phyloP scores from a whole-genome alignment of 2,888 invertebrate species.

The Torymus tubicola region DNA sequence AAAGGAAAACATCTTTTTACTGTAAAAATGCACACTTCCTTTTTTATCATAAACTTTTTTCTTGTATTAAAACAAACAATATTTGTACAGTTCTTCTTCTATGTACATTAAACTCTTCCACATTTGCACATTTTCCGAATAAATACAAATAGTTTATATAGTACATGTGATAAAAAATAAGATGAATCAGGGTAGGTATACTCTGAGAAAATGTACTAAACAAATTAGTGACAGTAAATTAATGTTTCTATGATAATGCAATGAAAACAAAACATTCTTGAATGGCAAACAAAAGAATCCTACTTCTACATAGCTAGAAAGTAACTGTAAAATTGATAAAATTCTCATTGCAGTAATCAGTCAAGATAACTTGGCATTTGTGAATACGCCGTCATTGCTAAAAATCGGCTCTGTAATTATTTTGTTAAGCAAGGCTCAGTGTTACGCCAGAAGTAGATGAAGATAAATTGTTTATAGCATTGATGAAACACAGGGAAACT shows the following conservation, averaged over 20 bases:
- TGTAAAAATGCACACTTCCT: constrained; percentile 35
- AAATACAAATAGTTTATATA: constrained; percentile 55
- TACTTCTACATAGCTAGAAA: constrained; percentile 46
- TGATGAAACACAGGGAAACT: constrained; percentile 37
- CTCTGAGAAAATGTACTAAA: constrained; percentile 50
- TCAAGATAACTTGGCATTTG: constrained; percentile 33
- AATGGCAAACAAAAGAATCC: constrained; percentile 28
- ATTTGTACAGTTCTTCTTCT: constrained; percentile 51
- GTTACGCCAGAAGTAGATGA: constrained; percentile 18
- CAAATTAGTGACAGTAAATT: constrained; percentile 55
- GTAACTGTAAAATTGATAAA: constrained; percentile 45
- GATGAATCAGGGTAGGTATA: constrained; percentile 26
- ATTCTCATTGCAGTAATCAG: constrained; percentile 6
- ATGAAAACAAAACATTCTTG: constrained; percentile 29
- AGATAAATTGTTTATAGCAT: constrained; percentile 43
- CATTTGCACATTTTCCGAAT: constrained; percentile 53
- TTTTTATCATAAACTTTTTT: constrained; percentile 20
- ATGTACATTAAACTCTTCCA: constrained; percentile 49
- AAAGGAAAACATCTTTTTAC: constrained; percentile 21
- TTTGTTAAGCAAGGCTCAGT: constrained; percentile 44
- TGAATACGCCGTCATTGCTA: constrained; percentile 17
- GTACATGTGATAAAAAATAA: constrained; percentile 56
- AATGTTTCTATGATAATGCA: constrained; percentile 53
- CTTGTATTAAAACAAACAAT: constrained; percentile 13
- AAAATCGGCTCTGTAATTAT: constrained; percentile 41